Evolutionary conservation across 1,140 invertebrate genomes (phyloP), one percentile per base, ranked within the genome.

Genomic region (Halictus rubicundus): DNA sequence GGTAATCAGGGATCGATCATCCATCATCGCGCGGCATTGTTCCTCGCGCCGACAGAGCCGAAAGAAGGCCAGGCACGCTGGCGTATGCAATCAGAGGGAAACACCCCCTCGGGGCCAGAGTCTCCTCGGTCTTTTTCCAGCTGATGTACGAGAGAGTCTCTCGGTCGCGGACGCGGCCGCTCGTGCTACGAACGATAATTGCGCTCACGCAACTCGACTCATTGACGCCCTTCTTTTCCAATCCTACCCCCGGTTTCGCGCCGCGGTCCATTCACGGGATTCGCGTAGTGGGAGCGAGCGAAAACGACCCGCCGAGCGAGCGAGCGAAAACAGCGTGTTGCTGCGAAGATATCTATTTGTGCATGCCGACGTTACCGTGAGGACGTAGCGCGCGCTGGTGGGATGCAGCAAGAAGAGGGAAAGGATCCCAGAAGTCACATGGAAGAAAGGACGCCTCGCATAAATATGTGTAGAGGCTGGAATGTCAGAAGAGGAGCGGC

Each of bases 191-290:
- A 81, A 85, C 76, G 80, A 88, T 90, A 89, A 91, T 91, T 90
- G 78, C 72, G 85, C 82, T 89, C 88, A 87, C 87, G 89, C 87
- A 89, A 90, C 84, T 65, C 27, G 68, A 46, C 87, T 89, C 88
- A 89, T 89, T 89, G 86, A 89, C 87, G 77, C 66, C 83, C 32
- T 86, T 83, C 87, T 85, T 84, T 82, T 80, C 77, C 78, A 57
- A 79, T 57, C 52, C 78, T 77, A 69, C 68, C 65, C 64, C 65
- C 64, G 42, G 19, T 49, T 25, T 49, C 57, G 8, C 52, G 27
- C 32, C 79, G 87, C 79, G 87, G 89, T 91, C 89, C 91, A 91
- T 91, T 91, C 91, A 91, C 90, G 82, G 73, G 16, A 70, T 77
- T 46, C 27, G 39, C 37, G n/a, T 1, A 16, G 14, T 0, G 9